phyloP scores from a whole-genome alignment of 2,113 vertebrate genomes.

The Myrmecophaga tridactyla region DNA sequence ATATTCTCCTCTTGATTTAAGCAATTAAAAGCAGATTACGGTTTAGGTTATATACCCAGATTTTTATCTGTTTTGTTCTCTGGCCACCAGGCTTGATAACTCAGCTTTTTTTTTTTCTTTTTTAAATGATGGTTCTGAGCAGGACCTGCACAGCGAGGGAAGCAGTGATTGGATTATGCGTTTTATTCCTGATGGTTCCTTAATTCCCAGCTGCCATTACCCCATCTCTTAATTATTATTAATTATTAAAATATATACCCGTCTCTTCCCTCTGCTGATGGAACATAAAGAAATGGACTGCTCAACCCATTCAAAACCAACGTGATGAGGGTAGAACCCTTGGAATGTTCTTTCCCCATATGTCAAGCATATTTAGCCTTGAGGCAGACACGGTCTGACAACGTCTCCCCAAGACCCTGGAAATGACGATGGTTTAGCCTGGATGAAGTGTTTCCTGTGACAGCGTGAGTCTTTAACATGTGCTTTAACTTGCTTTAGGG shows the following conservation, averaged over 20 bases:
- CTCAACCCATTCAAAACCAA: background rate
- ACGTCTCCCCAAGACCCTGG: background rate
- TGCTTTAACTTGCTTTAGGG: background rate
- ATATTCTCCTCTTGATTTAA: background rate
- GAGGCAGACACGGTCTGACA: no score
- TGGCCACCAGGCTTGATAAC: background rate
- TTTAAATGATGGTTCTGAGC: background rate
- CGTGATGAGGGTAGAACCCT: no score
- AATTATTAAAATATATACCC: background rate
- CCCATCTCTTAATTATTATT: background rate
- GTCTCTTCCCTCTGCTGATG: background rate
- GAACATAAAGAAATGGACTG: background rate
- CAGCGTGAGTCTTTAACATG: background rate
- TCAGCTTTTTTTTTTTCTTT: background rate
- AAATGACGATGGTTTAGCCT: fast-evolving
- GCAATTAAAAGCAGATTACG: background rate
- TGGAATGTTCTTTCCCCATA: background rate
- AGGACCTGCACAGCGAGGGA: background rate
- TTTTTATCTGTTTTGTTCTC: background rate
- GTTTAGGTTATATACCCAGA: background rate
- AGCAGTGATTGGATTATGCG: background rate
- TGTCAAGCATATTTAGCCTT: no score
- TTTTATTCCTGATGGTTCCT: background rate
- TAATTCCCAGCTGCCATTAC: background rate
- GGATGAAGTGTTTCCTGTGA: background rate